Conservation (phyloP, 2,113 vertebrate species). For the Microcebus lehilahytsara region DNA sequence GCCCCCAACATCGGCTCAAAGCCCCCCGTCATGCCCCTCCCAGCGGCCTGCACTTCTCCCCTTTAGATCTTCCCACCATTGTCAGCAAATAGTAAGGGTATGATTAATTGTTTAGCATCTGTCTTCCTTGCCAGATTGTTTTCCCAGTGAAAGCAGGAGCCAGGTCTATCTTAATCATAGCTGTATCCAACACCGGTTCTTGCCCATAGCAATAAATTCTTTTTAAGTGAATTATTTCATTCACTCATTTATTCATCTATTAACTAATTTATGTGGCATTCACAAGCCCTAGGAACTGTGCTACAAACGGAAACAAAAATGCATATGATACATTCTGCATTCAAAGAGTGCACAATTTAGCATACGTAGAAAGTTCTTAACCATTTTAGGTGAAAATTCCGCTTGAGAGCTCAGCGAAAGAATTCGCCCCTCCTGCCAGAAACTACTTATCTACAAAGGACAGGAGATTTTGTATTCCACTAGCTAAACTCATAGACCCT, state of each 20-base stretch:
- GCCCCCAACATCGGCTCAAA: not conserved
- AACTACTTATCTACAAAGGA: not conserved
- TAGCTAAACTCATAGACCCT: not conserved
- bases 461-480: not conserved
- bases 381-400: not conserved
- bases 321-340: not conserved
- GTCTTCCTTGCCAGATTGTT: constrained; percentile 56
- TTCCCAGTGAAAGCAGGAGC: constrained; percentile 42
- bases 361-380: not conserved
- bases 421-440: not conserved
- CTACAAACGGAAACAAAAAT: constrained; percentile 5
- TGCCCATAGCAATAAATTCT: constrained; percentile 54
- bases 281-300: not conserved
- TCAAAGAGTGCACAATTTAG: not conserved
- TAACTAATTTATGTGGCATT: constrained; percentile 41
- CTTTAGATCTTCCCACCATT: not conserved
- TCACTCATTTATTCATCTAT: constrained; percentile 26
- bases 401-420: not conserved
- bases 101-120: constrained; percentile 54
- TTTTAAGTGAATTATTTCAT: constrained; percentile 54
- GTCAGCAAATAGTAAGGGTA: constrained; percentile 51
- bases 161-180: not conserved
- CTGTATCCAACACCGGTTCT: not conserved
- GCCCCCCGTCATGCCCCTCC: not conserved
- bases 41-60: not conserved